Base-by-base conservation (phyloP, 1,140 invertebrate genomes). In the Drepana arcuata region DNA sequence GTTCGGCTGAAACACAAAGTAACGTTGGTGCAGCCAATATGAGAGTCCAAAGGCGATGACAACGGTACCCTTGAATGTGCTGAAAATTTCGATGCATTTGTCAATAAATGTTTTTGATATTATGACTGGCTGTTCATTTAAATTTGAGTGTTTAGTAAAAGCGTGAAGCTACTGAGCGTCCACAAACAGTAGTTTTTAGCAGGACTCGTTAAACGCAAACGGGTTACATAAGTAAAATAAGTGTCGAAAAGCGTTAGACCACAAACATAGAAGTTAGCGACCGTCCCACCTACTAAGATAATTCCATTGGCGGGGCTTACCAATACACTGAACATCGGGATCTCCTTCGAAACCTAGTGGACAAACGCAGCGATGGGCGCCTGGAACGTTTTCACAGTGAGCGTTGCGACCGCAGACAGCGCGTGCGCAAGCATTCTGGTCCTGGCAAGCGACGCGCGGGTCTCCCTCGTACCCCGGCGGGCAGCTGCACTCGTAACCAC, bases 401-500 rank as follows among this genome's bases (percentile, higher is more conserved):
- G 95, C 94, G 55, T 88, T 88, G 30, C 87, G 87, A 41, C 92
- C 95, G 71, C 95, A 97, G 32, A 89, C 86, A 15, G 83, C 83
- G 41, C 88, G 85, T 41, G 90, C 84, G 71, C 94, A 96, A 81
- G 94, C 93, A 73, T 96, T 89, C 28, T 92, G 81, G 64, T 95
- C 53, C 53, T 90, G 94, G 33, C 90, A 91, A n/a, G 79, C 81
- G 7, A 84, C 78, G 35, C 86, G 85, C 16, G 88, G 86, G 59
- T 93, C 91, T 13, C 93, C 93, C 14, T 90, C 87, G 68, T 87
- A 93, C 29, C 95, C 95, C 24, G 86, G 70, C 15, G 92, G 92
- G 75, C 95, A 97, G 49, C 90, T 88, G 84, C 95, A 97, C 55
- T 88, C 87, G 80, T 91, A 88, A 23, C 89, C 89, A 36, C 94